A percentile compares a stretch with the other conserved stretches of the same genome.
Conservation (phyloP, 2,888 invertebrate genomes). For the Tenthredo distinguenda region DNA sequence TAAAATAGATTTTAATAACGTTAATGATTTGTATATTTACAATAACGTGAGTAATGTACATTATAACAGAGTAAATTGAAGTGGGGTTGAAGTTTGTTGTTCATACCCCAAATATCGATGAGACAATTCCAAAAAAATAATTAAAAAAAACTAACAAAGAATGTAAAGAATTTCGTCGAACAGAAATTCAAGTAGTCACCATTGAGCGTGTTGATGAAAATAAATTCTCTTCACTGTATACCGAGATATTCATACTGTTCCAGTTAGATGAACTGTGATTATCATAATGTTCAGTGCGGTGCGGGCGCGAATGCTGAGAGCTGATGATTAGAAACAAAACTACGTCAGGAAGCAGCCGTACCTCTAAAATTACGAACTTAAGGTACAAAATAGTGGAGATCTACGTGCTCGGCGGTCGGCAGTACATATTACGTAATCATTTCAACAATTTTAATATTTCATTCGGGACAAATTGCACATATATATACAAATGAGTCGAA, state of each 20-base stretch:
- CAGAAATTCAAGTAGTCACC: neutral
- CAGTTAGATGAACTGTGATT: neutral
- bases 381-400: neutral
- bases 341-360: neutral
- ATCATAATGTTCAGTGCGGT: neutral
- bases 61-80: neutral
- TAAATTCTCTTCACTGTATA: neutral
- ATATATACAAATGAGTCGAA: neutral
- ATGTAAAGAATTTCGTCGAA: neutral
- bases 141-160: neutral
- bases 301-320: neutral
- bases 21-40: conserved; percentile 60
- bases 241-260: neutral
- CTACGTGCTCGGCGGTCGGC: neutral
- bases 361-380: neutral
- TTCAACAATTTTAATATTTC: neutral
- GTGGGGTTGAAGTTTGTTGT: neutral
- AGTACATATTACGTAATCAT: neutral
- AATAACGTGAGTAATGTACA: conserved; percentile 34
- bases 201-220: neutral
- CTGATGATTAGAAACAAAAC: neutral
- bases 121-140: neutral
- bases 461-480: neutral
- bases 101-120: neutral
- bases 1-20: conserved; percentile 71